Evolutionary conservation across 2,797 vertebrate species (phyloP).

Genomic region (Anomalospiza imberbis): DNA sequence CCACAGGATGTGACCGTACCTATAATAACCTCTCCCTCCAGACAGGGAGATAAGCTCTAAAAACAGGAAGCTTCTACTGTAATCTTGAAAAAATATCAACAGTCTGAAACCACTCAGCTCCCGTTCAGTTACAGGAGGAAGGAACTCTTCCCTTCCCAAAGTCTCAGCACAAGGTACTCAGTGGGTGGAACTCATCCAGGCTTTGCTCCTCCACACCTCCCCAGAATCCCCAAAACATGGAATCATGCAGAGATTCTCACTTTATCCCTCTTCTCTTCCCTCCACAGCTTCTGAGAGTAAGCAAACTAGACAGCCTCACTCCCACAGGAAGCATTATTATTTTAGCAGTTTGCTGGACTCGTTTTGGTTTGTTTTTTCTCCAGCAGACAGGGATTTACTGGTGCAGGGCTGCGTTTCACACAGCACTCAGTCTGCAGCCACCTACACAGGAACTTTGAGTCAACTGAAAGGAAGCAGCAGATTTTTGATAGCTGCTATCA

Average conservation of each 20-base stretch:
- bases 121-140: background rate
- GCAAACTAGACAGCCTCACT: background rate
- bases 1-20: constrained; percentile 67
- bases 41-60: constrained; percentile 65
- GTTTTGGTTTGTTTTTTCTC: background rate
- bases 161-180: background rate
- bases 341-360: background rate
- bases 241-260: background rate
- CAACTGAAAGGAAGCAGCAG: background rate
- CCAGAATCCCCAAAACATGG: background rate
- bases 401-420: background rate
- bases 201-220: background rate
- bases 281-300: background rate
- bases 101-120: background rate
- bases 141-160: background rate
- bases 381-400: background rate
- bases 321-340: background rate
- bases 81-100: constrained; percentile 55
- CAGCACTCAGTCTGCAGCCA: background rate
- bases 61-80: constrained; percentile 69
- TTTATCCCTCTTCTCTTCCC: background rate
- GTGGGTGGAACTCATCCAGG: background rate
- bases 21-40: constrained; percentile 60
- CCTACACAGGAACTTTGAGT: background rate
- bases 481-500: constrained; percentile 2